Conservation (phyloP, 2,113 vertebrate genomes). For the Xenopus borealis region DNA sequence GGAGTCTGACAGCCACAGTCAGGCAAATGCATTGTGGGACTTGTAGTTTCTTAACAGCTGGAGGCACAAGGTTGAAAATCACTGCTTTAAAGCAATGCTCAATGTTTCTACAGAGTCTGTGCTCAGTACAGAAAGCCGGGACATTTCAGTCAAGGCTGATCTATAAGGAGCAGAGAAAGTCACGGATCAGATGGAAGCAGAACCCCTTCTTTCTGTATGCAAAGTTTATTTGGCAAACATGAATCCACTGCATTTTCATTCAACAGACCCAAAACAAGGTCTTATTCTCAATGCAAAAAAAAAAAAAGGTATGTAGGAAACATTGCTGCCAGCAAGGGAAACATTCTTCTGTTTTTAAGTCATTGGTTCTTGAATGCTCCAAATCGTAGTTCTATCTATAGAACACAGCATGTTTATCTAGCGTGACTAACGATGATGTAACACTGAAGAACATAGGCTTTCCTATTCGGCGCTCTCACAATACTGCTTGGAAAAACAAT, state of each 20-base stretch:
- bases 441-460: slow-evolving; percentile 25
- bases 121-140: no score
- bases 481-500: slow-evolving; percentile 7
- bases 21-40: no score
- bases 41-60: no score
- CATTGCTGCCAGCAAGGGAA: slow-evolving; percentile 12
- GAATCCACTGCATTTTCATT: neutral
- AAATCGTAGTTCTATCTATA: slow-evolving; percentile 25
- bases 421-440: slow-evolving; percentile 27
- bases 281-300: neutral
- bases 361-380: slow-evolving; percentile 16
- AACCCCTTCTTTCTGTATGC: neutral
- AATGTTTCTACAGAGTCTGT: no score
- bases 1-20: no score
- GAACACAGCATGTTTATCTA: slow-evolving; percentile 15
- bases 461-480: neutral
- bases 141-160: neutral
- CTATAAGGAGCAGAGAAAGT: neutral
- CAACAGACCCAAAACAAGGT: slow-evolving; percentile 10
- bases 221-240: slow-evolving; percentile 37
- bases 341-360: slow-evolving; percentile 7
- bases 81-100: no score
- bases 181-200: neutral
- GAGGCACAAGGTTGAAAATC: no score
- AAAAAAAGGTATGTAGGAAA: neutral